Evolutionary conservation across 2,113 vertebrate species (phyloP).

Genomic region (Actenoides hombroni): DNA sequence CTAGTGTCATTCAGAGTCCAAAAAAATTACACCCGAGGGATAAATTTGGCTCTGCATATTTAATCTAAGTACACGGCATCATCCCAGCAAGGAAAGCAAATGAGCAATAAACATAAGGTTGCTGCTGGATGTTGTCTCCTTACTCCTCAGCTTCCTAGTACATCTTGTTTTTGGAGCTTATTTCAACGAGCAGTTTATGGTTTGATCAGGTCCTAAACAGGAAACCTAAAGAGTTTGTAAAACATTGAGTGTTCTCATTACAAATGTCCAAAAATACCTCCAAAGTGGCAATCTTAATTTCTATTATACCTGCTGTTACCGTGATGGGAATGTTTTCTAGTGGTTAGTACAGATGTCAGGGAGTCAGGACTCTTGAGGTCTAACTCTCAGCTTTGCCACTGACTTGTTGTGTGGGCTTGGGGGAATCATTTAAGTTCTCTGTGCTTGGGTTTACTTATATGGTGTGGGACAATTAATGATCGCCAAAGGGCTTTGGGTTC

Average conservation of each 20-base stretch:
- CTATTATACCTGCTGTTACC: slow-evolving; percentile 45
- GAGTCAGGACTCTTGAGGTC: slow-evolving; percentile 13
- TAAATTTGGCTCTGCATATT: slow-evolving; percentile 61
- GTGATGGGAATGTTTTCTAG: slow-evolving; percentile 19
- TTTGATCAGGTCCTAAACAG: slow-evolving; percentile 65
- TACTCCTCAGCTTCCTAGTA: slow-evolving; percentile 48
- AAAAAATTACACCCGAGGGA: slow-evolving; percentile 61
- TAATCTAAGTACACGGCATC: slow-evolving; percentile 57
- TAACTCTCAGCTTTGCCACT: slow-evolving; percentile 18
- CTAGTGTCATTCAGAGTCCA: slow-evolving; percentile 53
- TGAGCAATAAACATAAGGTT: slow-evolving; percentile 60
- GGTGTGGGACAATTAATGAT: slow-evolving; percentile 65
- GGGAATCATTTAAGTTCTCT: slow-evolving; percentile 51
- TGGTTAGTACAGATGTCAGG: slow-evolving; percentile 29
- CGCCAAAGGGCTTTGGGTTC: slow-evolving; percentile 59
- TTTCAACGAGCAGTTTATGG: slow-evolving; percentile 66
- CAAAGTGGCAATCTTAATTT: slow-evolving; percentile 20
- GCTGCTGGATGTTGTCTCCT: slow-evolving; percentile 58
- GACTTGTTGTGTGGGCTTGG: slow-evolving; percentile 63
- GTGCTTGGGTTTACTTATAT: slow-evolving; percentile 50
- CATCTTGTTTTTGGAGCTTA: slow-evolving; percentile 65
- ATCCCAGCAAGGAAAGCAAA: slow-evolving; percentile 58
- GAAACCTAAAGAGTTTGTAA: slow-evolving; percentile 59
- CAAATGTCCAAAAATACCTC: slow-evolving; percentile 12
- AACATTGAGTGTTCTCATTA: slow-evolving; percentile 55